Conservation (phyloP, 2,888 invertebrate species). For the Polyommatus icarus region DNA sequence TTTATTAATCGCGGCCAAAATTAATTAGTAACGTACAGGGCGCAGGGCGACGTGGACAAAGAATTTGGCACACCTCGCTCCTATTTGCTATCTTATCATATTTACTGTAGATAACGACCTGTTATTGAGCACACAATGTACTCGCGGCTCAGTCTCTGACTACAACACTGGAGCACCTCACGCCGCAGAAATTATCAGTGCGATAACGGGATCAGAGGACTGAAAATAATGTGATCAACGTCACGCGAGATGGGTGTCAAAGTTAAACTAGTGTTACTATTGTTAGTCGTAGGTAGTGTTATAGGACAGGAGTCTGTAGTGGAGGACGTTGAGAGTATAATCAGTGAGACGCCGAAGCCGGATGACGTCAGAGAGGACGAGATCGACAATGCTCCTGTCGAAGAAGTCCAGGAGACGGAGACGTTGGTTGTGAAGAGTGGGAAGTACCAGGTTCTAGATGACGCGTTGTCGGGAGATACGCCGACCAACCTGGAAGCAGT, state of each 20-base stretch:
- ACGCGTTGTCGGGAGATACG: conserved; percentile 56
- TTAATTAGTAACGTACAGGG: conserved; percentile 35
- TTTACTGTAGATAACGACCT: conserved; percentile 66
- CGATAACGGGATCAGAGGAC: conserved; percentile 51
- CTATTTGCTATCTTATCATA: conserved; percentile 78
- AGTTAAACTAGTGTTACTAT: conserved; percentile 57
- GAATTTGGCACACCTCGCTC: conserved; percentile 79
- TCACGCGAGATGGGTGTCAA: conserved; percentile 63
- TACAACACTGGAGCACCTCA: conserved; percentile 66
- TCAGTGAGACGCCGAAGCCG: conserved; percentile 47
- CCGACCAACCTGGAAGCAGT: conserved; percentile 57
- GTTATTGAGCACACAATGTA: conserved; percentile 69
- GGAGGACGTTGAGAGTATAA: conserved; percentile 53
- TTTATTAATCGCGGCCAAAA: conserved; percentile 1
- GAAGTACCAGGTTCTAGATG: conserved; percentile 64
- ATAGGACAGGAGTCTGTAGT: conserved; percentile 60
- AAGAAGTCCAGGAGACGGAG: conserved; percentile 52
- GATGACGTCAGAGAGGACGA: conserved; percentile 42
- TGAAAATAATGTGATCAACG: conserved; percentile 62
- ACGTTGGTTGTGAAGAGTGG: conserved; percentile 63
- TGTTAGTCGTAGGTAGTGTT: conserved; percentile 65
- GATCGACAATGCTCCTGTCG: conserved; percentile 50
- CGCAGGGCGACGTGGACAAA: conserved; percentile 61
- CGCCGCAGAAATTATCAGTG: conserved; percentile 52
- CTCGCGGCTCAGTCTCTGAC: conserved; percentile 61